Base-by-base conservation (phyloP, 2,888 invertebrate genomes). In the Andrena chrysosceles region DNA sequence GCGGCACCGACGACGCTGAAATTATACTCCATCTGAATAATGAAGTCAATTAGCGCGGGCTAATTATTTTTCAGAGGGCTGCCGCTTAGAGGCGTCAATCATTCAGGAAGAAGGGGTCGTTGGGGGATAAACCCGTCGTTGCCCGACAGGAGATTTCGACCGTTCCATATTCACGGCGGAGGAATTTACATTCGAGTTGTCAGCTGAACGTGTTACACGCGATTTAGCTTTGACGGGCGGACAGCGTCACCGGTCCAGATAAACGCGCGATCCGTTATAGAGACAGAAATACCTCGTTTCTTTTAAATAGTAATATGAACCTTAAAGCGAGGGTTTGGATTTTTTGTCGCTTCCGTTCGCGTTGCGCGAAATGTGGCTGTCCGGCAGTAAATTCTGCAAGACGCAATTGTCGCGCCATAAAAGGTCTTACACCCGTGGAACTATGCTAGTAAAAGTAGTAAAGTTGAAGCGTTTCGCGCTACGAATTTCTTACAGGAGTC, bases 131-230 rank as follows among this genome's bases (percentile, higher is more conserved):
- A 33, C 26, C 56, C 71, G 70, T 76, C 72, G 68, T 60, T 48
- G 83, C 63, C 56, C 59, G 83, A 59, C 83, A 60, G 80, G 54
- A 56, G 72, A 79, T 82, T 87, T 87, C 72, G 67, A 63, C 49
- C 72, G 78, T 87, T 85, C 75, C 85, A 83, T 84, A 87, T 84
- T 87, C 85, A 79, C 74, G 67, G 79, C 52, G 62, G 62, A 83
- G 64, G 81, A 85, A 85, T 87, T 87, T 87, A 87, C 83, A 87
- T 87, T 87, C 73, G 20, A 77, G 80, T 87, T 80, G 78, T 84
- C 85, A 76, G 56, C 64, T 64, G 74, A 78, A 67, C 78, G 74
- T 67, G 76, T 69, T 66, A 78, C 77, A 71, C 79, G 76, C 71
- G 78, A 87, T 87, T 87, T 77, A 56, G 63, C 70, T 82, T 71